Evolutionary conservation across 2,113 vertebrate species (phyloP).

Genomic region (Perccottus glenii): DNA sequence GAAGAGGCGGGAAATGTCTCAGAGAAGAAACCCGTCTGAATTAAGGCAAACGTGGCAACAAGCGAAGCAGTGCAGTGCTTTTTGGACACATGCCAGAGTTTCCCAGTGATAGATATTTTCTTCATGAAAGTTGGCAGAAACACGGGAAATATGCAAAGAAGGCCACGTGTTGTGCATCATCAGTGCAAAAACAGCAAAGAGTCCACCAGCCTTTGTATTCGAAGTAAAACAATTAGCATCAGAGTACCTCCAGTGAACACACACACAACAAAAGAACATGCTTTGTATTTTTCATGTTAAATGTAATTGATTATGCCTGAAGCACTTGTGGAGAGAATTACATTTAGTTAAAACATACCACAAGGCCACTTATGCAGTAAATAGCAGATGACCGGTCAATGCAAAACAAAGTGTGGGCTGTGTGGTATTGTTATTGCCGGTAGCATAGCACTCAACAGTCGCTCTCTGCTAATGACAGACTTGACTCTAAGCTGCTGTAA

Average conservation of each 20-base stretch:
- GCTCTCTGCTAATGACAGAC: constrained; percentile 4
- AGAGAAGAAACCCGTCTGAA: not conserved
- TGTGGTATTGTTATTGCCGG: not conserved
- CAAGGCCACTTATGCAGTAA: not conserved
- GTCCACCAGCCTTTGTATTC: not conserved
- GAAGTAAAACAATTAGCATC: not conserved
- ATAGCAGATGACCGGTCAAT: not conserved
- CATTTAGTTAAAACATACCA: not conserved
- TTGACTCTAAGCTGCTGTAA: not conserved
- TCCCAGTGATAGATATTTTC: not conserved
- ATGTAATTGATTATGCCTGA: not conserved
- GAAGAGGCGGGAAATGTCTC: constrained; percentile 1
- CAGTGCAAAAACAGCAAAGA: not conserved
- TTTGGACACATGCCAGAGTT: constrained; percentile 1
- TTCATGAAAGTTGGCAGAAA: not conserved
- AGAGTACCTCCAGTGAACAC: not conserved
- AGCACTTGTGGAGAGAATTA: not conserved
- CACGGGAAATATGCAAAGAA: constrained; percentile 6
- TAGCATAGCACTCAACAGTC: not conserved
- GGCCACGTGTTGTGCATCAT: not conserved
- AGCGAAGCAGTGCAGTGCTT: not conserved
- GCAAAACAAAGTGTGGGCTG: not conserved
- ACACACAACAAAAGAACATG: not conserved
- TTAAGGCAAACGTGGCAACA: not conserved
- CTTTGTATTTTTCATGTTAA: not conserved